Conservation (phyloP, 2,797 vertebrate species). For the Pipistrellus nathusii region DNA sequence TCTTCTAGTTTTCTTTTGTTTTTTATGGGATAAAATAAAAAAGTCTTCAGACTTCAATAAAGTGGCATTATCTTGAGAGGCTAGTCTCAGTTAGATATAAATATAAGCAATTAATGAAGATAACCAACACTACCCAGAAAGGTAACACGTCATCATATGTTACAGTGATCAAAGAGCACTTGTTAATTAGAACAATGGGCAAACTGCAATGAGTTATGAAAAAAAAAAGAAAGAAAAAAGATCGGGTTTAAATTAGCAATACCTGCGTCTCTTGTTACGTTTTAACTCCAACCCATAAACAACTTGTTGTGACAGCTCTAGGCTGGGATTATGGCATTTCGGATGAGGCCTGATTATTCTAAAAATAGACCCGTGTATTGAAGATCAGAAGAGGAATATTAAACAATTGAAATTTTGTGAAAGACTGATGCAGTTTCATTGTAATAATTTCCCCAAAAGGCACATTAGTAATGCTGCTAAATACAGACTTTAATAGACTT, state of each 20-base stretch:
- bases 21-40: background rate
- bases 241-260: constrained; percentile 64
- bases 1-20: constrained; percentile 43
- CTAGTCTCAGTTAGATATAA: constrained; percentile 51
- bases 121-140: constrained; percentile 57
- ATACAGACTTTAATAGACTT: constrained; percentile 89
- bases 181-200: constrained; percentile 76
- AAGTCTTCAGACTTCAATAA: constrained; percentile 45
- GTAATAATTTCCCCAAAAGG: constrained; percentile 88
- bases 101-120: constrained; percentile 73
- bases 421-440: constrained; percentile 85
- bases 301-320: constrained; percentile 70
- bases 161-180: constrained; percentile 50
- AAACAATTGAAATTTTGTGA: constrained; percentile 88
- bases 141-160: constrained; percentile 61
- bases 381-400: constrained; percentile 86
- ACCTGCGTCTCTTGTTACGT: constrained; percentile 51
- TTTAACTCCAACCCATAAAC: constrained; percentile 70
- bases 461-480: constrained; percentile 88
- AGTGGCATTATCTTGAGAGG: constrained; percentile 69
- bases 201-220: constrained; percentile 38
- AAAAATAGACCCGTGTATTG: constrained; percentile 84
- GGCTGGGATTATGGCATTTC: constrained; percentile 71
- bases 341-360: constrained; percentile 83
- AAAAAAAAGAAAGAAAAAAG: background rate